A percentile compares a stretch with the other conserved stretches of the same genome.
Evolutionary conservation across 2,888 invertebrate genomes (phyloP).

Genomic region (Lysandra coridon): DNA sequence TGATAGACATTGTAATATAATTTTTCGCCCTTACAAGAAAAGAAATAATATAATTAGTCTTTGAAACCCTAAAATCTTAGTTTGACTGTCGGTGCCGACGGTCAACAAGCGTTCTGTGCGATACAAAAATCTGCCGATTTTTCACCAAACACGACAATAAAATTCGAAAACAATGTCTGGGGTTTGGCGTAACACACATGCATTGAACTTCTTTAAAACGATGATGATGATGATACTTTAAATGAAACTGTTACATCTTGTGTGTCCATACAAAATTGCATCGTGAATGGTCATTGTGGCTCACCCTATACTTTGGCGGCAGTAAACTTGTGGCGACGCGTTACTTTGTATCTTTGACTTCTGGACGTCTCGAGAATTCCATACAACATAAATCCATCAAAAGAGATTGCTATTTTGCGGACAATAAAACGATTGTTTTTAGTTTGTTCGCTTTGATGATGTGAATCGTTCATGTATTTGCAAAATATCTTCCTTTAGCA

Average conservation of each 20-base stretch:
- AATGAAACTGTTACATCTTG: conserved; percentile 8
- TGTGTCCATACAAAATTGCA: conserved; percentile 32
- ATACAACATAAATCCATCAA: conserved; percentile 14
- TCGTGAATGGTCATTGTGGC: conserved; percentile 46
- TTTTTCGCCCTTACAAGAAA: too few relatives aligned
- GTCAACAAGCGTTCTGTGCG: too few relatives aligned
- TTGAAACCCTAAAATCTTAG: too few relatives aligned
- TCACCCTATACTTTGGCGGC: conserved; percentile 49
- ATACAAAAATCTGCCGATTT: too few relatives aligned
- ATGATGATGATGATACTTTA: background rate
- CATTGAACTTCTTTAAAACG: too few relatives aligned
- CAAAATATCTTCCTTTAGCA: too few relatives aligned
- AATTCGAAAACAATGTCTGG: background rate
- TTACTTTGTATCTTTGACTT: conserved; percentile 34
- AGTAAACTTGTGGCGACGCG: conserved; percentile 45
- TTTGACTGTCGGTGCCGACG: too few relatives aligned
- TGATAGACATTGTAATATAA: too few relatives aligned
- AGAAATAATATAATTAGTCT: too few relatives aligned
- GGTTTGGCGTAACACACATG: background rate
- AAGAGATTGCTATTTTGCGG: background rate
- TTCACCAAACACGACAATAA: too few relatives aligned
- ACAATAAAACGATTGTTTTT: conserved; percentile 20
- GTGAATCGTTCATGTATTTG: background rate
- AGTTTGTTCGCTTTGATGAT: background rate
- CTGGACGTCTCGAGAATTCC: conserved; percentile 14